Percentiles rank a stretch among this genome's conserved stretches.
These are phyloP conservation scores for Gerris lacustris DNA, from an alignment of 2,888 invertebrate genomes.

Conservation along the genomic window DNA sequence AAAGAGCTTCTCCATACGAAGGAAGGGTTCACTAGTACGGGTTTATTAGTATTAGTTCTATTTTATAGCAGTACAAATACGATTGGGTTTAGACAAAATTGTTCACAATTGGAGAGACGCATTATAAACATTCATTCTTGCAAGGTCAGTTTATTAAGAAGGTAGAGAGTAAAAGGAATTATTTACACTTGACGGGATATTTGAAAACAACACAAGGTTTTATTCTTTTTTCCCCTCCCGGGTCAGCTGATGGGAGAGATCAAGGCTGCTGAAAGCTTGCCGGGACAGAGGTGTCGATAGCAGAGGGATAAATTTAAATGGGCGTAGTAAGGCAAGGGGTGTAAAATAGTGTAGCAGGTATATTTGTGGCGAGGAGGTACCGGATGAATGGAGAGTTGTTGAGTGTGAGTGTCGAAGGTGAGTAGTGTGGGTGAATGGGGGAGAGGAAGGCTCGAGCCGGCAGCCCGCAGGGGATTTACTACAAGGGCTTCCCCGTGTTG, in stretches of 20 bases:
- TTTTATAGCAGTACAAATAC: too few species aligned
- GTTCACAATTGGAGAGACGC: too few species aligned
- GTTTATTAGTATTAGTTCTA: too few species aligned
- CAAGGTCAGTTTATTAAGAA: too few species aligned
- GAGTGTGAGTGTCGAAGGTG: neutral
- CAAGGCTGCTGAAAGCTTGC: neutral
- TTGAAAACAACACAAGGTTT: too few species aligned
- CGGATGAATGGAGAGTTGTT: neutral
- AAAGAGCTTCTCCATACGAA: too few species aligned
- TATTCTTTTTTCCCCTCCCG: neutral
- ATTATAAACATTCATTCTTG: too few species aligned
- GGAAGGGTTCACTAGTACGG: too few species aligned
- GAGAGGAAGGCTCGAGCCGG: neutral
- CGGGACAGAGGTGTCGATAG: neutral
- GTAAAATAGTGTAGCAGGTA: constrained; percentile 1
- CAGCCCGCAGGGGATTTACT: neutral
- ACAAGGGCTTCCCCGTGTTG: neutral
- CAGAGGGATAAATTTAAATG: constrained; percentile 1
- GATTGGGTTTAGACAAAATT: too few species aligned
- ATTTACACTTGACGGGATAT: too few species aligned
- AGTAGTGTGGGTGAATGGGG: neutral
- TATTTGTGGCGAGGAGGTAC: neutral
- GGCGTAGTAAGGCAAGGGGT: neutral
- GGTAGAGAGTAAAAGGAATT: too few species aligned
- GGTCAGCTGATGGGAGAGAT: neutral